Evolutionary conservation across 1,140 invertebrate species (phyloP).

Genomic region (Drosophila willistoni): DNA sequence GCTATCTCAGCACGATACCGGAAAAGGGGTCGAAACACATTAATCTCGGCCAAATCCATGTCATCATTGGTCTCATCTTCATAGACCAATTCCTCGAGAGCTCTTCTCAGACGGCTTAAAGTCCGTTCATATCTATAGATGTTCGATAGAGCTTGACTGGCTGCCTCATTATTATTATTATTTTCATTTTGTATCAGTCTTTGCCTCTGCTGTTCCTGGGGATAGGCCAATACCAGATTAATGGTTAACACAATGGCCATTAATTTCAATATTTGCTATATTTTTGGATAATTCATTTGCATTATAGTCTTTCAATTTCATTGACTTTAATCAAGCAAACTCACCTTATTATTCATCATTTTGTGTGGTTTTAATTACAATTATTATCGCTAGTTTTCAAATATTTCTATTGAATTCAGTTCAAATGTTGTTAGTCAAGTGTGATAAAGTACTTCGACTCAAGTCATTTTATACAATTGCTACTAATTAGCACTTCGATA

Average conservation of each 20-base stretch:
- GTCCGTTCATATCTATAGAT: slow-evolving; percentile 46
- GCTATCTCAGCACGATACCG: slow-evolving; percentile 69
- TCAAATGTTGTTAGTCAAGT: slow-evolving; percentile 37
- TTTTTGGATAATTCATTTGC: not conserved
- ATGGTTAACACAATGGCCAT: slow-evolving; percentile 35
- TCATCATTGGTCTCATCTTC: slow-evolving; percentile 69
- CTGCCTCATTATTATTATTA: not conserved
- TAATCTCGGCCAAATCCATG: slow-evolving; percentile 76
- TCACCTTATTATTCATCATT: slow-evolving; percentile 49
- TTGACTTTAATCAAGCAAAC: not conserved
- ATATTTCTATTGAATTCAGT: slow-evolving; percentile 11
- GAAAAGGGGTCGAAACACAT: slow-evolving; percentile 76
- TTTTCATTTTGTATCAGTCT: slow-evolving; percentile 25
- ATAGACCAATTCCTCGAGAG: slow-evolving; percentile 53
- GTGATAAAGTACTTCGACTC: slow-evolving; percentile 19
- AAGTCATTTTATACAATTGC: slow-evolving; percentile 65
- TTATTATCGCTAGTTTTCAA: not conserved
- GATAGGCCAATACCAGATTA: slow-evolving; percentile 29
- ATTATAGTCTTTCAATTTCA: not conserved
- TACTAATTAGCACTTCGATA: slow-evolving; percentile 56
- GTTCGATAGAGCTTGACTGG: slow-evolving; percentile 26
- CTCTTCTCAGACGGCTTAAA: slow-evolving; percentile 51
- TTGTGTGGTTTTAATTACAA: slow-evolving; percentile 3
- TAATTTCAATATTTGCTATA: slow-evolving; percentile 39
- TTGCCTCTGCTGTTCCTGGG: slow-evolving; percentile 47